Evolutionary conservation across 2,797 vertebrate species (phyloP).

Genomic region (Avahi laniger): DNA sequence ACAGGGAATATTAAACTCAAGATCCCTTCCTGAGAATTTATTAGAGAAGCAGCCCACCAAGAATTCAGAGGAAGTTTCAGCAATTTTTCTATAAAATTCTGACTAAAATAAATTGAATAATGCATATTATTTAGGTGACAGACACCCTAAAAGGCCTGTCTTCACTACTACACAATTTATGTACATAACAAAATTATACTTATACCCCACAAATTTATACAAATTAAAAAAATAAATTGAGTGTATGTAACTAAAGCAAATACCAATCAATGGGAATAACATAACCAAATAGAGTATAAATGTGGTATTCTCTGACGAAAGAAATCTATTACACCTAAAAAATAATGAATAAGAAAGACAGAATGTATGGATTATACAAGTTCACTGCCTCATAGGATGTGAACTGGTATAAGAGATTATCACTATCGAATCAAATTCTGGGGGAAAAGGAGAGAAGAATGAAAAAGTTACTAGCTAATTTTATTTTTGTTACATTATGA

Average conservation of each 20-base stretch:
- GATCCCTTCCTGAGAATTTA: background rate
- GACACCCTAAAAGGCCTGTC: background rate
- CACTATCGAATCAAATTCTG: constrained; percentile 5
- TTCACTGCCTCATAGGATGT: background rate
- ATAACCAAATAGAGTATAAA: background rate
- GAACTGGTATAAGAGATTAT: background rate
- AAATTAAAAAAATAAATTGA: background rate
- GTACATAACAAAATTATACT: background rate
- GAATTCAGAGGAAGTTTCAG: background rate
- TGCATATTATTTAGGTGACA: too few species aligned
- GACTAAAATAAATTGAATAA: background rate
- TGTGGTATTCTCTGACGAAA: background rate
- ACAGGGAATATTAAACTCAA: background rate
- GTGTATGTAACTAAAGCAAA: background rate
- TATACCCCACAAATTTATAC: background rate
- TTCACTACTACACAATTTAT: background rate
- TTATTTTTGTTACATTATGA: background rate
- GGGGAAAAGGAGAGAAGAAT: background rate
- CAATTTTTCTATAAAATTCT: background rate
- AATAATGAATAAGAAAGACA: background rate
- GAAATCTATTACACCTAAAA: background rate
- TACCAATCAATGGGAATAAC: background rate
- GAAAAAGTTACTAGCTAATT: background rate
- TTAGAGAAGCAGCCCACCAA: background rate
- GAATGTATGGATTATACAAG: background rate